Evolutionary conservation across 2,113 vertebrate species (phyloP), one percentile per base, ranked within the genome.

Genomic region (Gallinago undulata): DNA sequence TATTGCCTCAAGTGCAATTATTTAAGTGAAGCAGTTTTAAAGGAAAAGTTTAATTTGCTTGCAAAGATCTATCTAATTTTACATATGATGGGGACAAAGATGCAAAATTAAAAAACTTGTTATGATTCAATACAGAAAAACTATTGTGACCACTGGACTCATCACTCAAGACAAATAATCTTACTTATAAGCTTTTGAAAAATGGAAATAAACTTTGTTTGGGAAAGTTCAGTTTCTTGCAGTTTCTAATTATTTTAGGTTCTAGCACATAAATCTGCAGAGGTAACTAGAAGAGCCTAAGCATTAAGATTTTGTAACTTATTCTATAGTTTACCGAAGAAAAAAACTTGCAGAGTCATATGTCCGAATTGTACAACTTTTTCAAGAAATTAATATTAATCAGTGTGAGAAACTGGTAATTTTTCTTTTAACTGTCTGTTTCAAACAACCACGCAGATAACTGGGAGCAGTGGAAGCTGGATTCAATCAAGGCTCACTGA

Each of bases 61-160:
- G 3, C 16, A 31, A 13, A 41, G 1, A 13, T 53, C 10, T 14
- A 37, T 68, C 68, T 73, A 18, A 50, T 63, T 76, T 84, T 35
- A 28, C 4, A n/a, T 47, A n/a, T 16, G 28, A 39, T 0, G 1
- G 7, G 7, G 17, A 28, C 3, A 67, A 66, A 13, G 7, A 63
- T 6, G 3, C 11, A 37, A 75, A 69, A 37, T 66, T n/a, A 7
- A 79, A 53, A 83, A 56, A 14, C 3, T 72, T 41, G 24, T 81
- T 72, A 27, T 43, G 14, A 79, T 33, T 88, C 25, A 69, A 18
- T 23, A 4, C 7, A 64, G 6, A 11, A 86, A 11, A 90, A 90
- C 9, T 39, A 35, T 3, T 45, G 4, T 31, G 39, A 30, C 4
- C 8, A 4, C 73, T 35, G 73, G 17, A 39, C 22, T 83, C 35